A percentile compares a stretch with the other conserved stretches of the same genome.
These are phyloP conservation scores for Crotalus viridis DNA, from an alignment of 2,113 vertebrate species.

Conservation along the genomic window DNA sequence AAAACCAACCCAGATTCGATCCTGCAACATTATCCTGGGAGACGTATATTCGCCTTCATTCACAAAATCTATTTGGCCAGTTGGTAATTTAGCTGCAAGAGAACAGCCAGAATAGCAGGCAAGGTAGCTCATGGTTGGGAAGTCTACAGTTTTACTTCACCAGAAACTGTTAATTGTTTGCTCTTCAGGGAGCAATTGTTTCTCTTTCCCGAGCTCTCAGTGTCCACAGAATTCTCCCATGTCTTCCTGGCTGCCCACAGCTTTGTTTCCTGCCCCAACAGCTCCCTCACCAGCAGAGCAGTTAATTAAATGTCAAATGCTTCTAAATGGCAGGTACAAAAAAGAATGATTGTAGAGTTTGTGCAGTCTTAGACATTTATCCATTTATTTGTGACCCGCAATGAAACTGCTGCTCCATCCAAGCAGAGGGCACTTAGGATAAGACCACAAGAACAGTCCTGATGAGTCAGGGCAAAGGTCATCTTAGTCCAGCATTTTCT, in stretches of 20 bases:
- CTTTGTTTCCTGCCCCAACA: not conserved
- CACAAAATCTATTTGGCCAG: not conserved
- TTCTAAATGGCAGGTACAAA: constrained; percentile 3
- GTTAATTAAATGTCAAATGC: constrained; percentile 29
- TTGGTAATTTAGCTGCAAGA: not conserved
- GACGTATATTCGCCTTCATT: not conserved
- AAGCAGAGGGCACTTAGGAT: not conserved
- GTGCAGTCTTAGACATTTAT: not conserved
- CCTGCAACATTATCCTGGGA: not conserved
- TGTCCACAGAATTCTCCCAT: not conserved
- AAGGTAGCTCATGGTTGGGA: not conserved
- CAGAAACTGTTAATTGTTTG: not conserved
- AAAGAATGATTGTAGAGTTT: not conserved
- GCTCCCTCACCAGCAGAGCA: not conserved
- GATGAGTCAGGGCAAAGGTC: not conserved
- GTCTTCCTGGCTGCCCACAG: not conserved
- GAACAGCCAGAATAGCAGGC: not conserved
- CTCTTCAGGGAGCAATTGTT: not conserved
- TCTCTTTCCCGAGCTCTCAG: not conserved
- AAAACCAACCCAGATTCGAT: not conserved
- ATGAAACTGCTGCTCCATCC: not conserved
- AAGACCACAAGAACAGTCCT: not conserved
- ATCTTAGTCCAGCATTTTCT: not conserved
- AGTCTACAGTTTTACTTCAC: not conserved
- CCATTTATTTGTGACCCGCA: not conserved